phyloP scores from a whole-genome alignment of 2,113 vertebrate species.

The Struthio camelus region DNA sequence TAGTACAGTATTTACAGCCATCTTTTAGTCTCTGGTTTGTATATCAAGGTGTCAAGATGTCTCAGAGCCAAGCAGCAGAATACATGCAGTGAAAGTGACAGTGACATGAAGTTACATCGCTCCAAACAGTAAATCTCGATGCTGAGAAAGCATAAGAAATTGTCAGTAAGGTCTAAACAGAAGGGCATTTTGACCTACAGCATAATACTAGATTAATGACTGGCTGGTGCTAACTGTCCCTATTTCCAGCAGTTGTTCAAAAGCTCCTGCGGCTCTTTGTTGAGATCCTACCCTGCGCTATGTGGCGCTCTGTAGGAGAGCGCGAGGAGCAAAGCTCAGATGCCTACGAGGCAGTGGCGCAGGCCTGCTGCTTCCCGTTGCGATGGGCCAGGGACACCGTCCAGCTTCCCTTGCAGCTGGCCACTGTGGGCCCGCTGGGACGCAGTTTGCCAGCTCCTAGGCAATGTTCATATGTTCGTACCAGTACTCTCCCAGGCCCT shows the following conservation, averaged over 20 bases:
- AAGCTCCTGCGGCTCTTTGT: conserved; percentile 20
- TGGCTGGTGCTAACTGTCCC: conserved; percentile 9
- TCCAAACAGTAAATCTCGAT: conserved; percentile 49
- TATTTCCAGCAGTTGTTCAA: neutral
- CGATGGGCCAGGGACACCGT: neutral
- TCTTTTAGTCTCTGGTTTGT: conserved; percentile 42
- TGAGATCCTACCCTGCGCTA: neutral
- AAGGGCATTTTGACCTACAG: conserved; percentile 62
- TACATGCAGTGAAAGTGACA: conserved; percentile 41
- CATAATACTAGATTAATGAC: conserved; percentile 44
- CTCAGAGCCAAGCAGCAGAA: conserved; percentile 63
- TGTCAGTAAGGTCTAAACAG: conserved; percentile 63
- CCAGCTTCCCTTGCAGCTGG: neutral
- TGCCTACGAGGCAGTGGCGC: neutral
- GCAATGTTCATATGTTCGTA: neutral
- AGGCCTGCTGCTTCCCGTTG: neutral
- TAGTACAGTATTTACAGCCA: conserved; percentile 42
- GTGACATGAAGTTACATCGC: conserved; percentile 38
- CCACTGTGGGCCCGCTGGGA: accelerated
- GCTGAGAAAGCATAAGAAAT: conserved; percentile 40
- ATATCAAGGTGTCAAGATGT: conserved; percentile 59
- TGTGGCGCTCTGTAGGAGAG: neutral
- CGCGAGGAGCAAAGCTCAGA: neutral
- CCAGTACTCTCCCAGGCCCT: neutral
- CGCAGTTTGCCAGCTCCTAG: neutral